These are phyloP conservation scores for Silvanus unidentatus DNA, from an alignment of 2,888 invertebrate genomes.

Conservation along the genomic window DNA sequence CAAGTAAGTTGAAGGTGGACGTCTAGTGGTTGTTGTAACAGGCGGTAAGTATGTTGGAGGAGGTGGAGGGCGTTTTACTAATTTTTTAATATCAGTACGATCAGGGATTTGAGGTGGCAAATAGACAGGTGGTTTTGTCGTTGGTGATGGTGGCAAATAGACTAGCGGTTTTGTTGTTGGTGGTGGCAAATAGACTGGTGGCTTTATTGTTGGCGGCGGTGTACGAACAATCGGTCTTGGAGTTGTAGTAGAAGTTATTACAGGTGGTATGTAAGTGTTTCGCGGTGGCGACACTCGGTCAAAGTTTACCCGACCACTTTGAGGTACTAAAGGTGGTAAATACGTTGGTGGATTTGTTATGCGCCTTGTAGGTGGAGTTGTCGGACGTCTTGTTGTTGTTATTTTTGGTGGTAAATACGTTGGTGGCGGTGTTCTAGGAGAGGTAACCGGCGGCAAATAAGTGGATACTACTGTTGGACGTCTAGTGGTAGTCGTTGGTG, in stretches of 20 bases:
- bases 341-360: too few species aligned
- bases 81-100: too few species aligned
- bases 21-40: neutral
- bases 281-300: neutral
- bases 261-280: neutral
- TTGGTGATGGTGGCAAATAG: neutral
- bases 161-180: neutral
- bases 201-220: neutral
- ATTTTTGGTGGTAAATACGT: neutral
- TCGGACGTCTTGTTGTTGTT: neutral
- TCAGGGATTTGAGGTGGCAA: neutral
- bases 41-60: neutral
- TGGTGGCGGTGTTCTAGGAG: neutral
- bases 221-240: neutral
- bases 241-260: neutral
- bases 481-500: neutral
- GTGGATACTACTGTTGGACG: neutral
- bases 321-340: too few species aligned
- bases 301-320: too few species aligned
- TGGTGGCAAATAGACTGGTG: neutral
- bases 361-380: neutral
- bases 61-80: too few species aligned
- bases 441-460: neutral
- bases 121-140: neutral
- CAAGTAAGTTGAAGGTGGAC: neutral